Evolutionary conservation across 2,797 vertebrate genomes (phyloP).

Genomic region (Clarias platycephalus): DNA sequence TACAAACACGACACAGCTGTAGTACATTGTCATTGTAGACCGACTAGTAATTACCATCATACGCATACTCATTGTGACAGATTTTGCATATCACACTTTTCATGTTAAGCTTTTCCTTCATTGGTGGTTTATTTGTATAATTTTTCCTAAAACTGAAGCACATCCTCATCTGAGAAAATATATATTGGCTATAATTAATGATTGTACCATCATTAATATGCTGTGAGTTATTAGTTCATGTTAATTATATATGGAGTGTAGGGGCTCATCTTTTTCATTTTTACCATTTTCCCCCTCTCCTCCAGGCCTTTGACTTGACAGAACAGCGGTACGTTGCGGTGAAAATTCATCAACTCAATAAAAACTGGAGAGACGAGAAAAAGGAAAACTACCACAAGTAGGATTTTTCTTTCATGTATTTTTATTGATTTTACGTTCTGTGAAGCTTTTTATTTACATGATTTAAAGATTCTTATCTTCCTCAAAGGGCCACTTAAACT

Average conservation of each 20-base stretch:
- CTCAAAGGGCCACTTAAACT: neutral
- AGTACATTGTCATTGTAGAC: too few relatives aligned
- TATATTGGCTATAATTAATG: too few relatives aligned
- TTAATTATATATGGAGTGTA: neutral
- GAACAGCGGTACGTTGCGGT: constrained; percentile 98
- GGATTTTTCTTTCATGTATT: constrained; percentile 49
- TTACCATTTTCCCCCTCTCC: neutral
- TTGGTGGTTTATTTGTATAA: too few relatives aligned
- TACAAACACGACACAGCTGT: too few relatives aligned
- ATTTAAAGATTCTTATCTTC: neutral
- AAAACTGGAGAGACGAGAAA: constrained; percentile 99
- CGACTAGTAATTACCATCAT: too few relatives aligned
- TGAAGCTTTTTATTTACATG: neutral
- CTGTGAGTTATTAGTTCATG: neutral
- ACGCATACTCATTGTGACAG: too few relatives aligned
- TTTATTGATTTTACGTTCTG: neutral
- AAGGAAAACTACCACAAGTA: constrained; percentile 99
- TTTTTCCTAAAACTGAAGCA: too few relatives aligned
- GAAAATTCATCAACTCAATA: constrained; percentile 99
- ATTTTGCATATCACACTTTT: too few relatives aligned
- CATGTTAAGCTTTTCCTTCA: too few relatives aligned
- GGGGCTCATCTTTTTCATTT: neutral
- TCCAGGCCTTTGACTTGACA: constrained; percentile 96
- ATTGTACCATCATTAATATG: too few relatives aligned
- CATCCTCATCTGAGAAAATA: too few relatives aligned